Evolutionary conservation across 2,113 vertebrate genomes (phyloP).

Genomic region (Gadus macrocephalus): DNA sequence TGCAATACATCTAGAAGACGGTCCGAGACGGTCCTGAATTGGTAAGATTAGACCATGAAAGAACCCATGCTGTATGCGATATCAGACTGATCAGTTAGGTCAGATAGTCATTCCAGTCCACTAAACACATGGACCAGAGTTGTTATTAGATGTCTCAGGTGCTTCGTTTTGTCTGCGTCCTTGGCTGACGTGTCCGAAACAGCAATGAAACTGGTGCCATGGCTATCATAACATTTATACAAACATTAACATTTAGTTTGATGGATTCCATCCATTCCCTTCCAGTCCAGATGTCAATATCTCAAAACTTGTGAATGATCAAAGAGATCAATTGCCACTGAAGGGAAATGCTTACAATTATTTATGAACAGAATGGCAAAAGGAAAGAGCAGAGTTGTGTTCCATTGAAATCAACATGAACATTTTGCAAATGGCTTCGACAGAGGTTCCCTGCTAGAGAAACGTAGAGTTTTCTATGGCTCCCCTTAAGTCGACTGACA

Average conservation of each 20-base stretch:
- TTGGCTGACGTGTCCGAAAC: conserved; percentile 1
- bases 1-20: too few relatives aligned
- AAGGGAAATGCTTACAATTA: too few relatives aligned
- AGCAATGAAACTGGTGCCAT: neutral
- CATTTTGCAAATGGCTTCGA: too few relatives aligned
- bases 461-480: neutral
- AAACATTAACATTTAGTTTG: neutral
- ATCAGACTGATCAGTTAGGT: too few relatives aligned
- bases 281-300: neutral
- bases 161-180: conserved; percentile 4
- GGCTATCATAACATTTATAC: neutral
- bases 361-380: too few relatives aligned
- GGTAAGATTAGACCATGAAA: too few relatives aligned
- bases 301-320: neutral
- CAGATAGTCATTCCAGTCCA: conserved; percentile 19
- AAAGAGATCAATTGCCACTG: neutral
- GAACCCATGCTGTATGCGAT: too few relatives aligned
- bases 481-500: neutral
- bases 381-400: too few relatives aligned
- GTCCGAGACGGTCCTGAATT: too few relatives aligned
- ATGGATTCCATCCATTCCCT: conserved; percentile 3
- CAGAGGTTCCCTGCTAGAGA: neutral
- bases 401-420: too few relatives aligned
- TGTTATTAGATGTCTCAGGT: conserved; percentile 22
- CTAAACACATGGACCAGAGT: conserved; percentile 19